A percentile compares a stretch with the other conserved stretches of the same genome.
Evolutionary conservation across 2,797 vertebrate species (phyloP).

Genomic region (Eurystomus glaucurus): DNA sequence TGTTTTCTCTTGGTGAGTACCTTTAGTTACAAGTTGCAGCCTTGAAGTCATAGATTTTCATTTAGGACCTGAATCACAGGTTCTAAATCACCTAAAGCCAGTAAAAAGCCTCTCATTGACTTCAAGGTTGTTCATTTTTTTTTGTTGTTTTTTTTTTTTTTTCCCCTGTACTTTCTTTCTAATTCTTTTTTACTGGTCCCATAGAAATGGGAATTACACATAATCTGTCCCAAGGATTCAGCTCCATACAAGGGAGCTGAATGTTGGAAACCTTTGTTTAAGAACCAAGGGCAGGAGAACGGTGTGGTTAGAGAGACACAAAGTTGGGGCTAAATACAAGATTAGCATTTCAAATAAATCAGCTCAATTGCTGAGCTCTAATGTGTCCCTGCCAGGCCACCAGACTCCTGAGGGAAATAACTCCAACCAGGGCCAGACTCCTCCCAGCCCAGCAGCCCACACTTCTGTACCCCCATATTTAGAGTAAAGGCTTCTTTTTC

Average conservation of each 20-base stretch:
- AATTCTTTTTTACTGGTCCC: background rate
- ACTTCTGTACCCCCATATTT: background rate
- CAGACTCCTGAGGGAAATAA: background rate
- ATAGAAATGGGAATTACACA: background rate
- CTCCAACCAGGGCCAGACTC: background rate
- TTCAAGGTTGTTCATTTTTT: background rate
- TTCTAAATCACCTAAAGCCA: background rate
- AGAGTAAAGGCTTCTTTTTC: background rate
- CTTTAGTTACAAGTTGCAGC: background rate
- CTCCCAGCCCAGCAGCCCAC: background rate
- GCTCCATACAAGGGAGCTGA: background rate
- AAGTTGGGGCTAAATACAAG: background rate
- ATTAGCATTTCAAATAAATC: slow-evolving; percentile 17
- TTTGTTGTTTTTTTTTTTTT: background rate
- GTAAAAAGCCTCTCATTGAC: background rate
- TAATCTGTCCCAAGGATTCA: background rate
- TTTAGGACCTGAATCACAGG: background rate
- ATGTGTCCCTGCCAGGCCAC: background rate
- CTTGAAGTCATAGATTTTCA: background rate
- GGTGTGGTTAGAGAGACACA: background rate
- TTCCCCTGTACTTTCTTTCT: background rate
- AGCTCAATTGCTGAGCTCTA: background rate
- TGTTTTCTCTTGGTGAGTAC: background rate
- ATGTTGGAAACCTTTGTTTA: background rate
- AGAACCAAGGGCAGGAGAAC: background rate